These are phyloP conservation scores for Sebastes minor DNA, from an alignment of 2,797 vertebrate species.

Conservation along the genomic window DNA sequence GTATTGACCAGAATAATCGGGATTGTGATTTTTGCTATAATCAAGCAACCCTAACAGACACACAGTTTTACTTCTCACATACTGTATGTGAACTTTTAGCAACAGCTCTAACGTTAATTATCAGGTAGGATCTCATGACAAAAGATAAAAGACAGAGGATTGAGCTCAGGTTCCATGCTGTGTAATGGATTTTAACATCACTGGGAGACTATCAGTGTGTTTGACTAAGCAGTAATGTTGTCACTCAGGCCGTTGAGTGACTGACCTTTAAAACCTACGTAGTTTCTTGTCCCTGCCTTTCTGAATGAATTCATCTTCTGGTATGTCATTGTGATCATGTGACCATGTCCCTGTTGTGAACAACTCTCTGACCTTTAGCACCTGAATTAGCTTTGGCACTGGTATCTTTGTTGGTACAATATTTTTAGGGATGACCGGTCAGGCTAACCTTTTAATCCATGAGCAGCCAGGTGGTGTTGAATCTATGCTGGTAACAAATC, in stretches of 20 bases:
- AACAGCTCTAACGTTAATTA: neutral
- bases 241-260: neutral
- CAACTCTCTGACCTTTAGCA: slow-evolving; percentile 13
- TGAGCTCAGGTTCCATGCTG: slow-evolving; percentile 21
- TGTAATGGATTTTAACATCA: slow-evolving; percentile 11
- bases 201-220: neutral
- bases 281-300: neutral
- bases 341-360: neutral
- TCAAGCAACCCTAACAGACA: too few species aligned
- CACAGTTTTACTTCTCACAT: neutral
- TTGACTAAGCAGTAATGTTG: neutral
- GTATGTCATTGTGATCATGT: neutral
- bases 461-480: neutral
- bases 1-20: too few species aligned
- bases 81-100: neutral
- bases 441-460: slow-evolving; percentile 13
- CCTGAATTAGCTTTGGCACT: neutral
- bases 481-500: neutral
- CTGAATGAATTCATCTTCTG: neutral
- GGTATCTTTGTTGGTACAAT: neutral
- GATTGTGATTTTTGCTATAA: too few species aligned
- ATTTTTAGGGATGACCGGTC: neutral
- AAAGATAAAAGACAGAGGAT: slow-evolving; percentile 22
- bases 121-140: slow-evolving; percentile 30
- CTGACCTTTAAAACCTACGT: neutral